Evolutionary conservation across 1,140 invertebrate genomes (phyloP), one percentile per base, ranked within the genome.

Genomic region (Drosophila auraria): DNA sequence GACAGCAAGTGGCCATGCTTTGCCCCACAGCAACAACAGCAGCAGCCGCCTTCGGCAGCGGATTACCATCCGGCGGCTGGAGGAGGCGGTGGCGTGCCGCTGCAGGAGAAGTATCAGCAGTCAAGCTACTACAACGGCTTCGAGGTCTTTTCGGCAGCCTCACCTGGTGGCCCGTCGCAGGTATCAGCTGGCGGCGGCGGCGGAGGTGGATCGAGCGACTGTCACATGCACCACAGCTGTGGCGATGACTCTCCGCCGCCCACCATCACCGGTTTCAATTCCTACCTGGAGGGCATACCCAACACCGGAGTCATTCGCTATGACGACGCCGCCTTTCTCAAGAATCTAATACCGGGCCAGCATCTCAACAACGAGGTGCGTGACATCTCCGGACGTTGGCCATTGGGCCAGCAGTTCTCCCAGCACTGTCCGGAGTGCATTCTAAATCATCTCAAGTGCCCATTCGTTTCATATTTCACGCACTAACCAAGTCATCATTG

Each of bases 311-410:
- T 90, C 57, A 92, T 92, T 59, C 89, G 92, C 59, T 93, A 92
- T 45, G 92, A 93, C 73, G 91, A 93, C 59, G 84, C 94, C 72
- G 93, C 94, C 0, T 94, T 94, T 68, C 94, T 95, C 49, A 94
- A 94, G 69, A 84, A 94, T 50, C 73, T 94, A 64, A 83, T 94
- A 38, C 94, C 94, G 3, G 94, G 94, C 1, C 94, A 94, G 23
- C 94, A 94, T 92, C 72, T 95, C 33, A 95, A 94, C 77, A 94
- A 92, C 64, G 94, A 95, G 86, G 94, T 93, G 63, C 14, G 79
- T 77, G 20, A 36, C 20, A 0, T 6, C 20, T 23, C 20, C 47
- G 44, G 42, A 11, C 15, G 8, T 7, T 65, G 54, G 63, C 25
- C 44, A 50, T 2, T 33, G 3, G 20, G 11, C 9, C 64, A n/a